Evolutionary conservation across 2,888 invertebrate genomes (phyloP), one percentile per base, ranked within the genome.

Genomic region (Agriopis marginaria): DNA sequence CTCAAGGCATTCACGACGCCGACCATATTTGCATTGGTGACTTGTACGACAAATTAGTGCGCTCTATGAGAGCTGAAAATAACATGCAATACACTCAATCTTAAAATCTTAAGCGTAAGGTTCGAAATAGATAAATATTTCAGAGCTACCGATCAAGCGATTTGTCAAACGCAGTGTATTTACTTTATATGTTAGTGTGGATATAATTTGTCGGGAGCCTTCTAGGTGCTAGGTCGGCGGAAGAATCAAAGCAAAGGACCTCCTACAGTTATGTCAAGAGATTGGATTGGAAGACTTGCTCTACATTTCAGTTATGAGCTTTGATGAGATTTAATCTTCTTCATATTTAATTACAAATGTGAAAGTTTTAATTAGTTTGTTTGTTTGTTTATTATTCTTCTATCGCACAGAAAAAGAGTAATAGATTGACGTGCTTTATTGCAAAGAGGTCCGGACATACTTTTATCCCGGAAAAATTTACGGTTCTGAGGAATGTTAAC

Each of bases 11-110:
- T 93, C 90, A 93, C 93, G 86, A 88, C 82, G 76, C 83, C 63
- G 80, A 82, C 81, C 83, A 83, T 93, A 90, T 94, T 94, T 93
- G 93, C 91, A 86, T 91, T 93, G 88, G 90, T 89, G 92, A 91
- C 91, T 90, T 86, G 87, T 87, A 84, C 86, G 82, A 92, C 89
- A 88, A 92, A 93, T 92, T 93, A 92, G 93, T 89, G 85, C 89
- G 81, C 75, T 77, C 82, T 76, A 79, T 82, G 78, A 77, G 77
- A 73, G 80, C 78, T 84, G 82, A 86, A 88, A 89, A 87, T 83
- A 89, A 86, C 78, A 86, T 86, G 86, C 86, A 68, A 67, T 56
- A 61, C 8, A 23, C 7, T 40, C 42, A 14, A 45, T 65, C 71
- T 51, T 59, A 80, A 77, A 69, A n/a, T 2, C 67, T 5, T 51